Base-by-base conservation (phyloP, 2,797 vertebrate genomes). In the Acipenser transmontanus region DNA sequence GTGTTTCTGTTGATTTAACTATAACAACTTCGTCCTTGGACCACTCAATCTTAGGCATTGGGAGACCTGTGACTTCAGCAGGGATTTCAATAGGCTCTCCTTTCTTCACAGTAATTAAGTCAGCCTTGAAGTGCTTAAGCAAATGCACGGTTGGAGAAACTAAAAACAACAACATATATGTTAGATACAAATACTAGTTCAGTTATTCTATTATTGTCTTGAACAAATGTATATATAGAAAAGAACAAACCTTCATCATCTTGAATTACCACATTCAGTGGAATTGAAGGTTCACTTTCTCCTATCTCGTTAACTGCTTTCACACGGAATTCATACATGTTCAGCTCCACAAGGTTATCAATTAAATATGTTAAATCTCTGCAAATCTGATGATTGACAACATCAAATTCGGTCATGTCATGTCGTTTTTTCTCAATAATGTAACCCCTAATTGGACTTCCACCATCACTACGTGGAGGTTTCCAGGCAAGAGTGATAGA, bases 241-340 rank as follows among this genome's bases (percentile, higher is more conserved):
- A 4, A 48, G 49, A 69, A 68, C 76, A 7, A 88, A 99, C 97
- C 88, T 88, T 98, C 91, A 76, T 99, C 92, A 49, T 99, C 97
- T 78, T 94, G 91, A 84, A 99, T 93, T 67, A 80, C 90, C 47
- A 87, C 93, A 0, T 85, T 89, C 51, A 99, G 93, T 7, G 93
- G 84, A 73, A 91, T 89, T 7, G 93, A 98, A 12, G 91, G 93
- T 11, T 94, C 93, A 66, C 97, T 94, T 67, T 95, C 86, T 12
- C 96, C 97, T 48, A 97, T 81, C 57, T 87, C 95, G 59, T 94
- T 99, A 63, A 95, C 91, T 2, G 97, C 96, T 78, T 90, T 94
- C 66, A 98, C 97, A 12, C 95, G 92, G 80, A 99, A 99, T 71
- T 99, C 87, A 80, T 96, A 99, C 79, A 94, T 93, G 70, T 95